These are phyloP conservation scores for Troides helena DNA, from an alignment of 2,888 invertebrate species.

Conservation along the genomic window DNA sequence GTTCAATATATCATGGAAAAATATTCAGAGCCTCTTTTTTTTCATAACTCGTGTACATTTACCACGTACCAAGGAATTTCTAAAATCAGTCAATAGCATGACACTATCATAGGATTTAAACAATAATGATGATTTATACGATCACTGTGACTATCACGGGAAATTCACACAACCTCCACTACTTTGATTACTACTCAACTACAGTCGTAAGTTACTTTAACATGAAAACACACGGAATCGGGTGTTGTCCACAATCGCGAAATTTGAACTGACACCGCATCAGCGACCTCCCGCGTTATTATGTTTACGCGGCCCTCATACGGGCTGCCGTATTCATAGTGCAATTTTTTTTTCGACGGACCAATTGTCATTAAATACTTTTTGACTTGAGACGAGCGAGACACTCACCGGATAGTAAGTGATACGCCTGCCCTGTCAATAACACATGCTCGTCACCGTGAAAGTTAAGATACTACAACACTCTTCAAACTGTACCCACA, in stretches of 20 bases:
- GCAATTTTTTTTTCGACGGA: not conserved
- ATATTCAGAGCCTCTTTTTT: not conserved
- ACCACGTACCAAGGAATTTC: not conserved
- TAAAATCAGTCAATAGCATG: not conserved
- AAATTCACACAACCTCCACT: not conserved
- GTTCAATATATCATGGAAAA: not conserved
- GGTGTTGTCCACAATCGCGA: conserved; percentile 38
- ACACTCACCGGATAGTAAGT: too few relatives aligned
- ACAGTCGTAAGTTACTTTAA: not conserved
- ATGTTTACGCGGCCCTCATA: conserved; percentile 8
- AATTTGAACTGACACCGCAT: conserved; percentile 38
- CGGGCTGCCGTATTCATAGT: conserved; percentile 31
- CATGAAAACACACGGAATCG: not conserved
- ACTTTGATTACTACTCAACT: not conserved
- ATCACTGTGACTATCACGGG: not conserved
- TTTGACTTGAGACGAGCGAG: too few relatives aligned
- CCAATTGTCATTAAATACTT: too few relatives aligned
- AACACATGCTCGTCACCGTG: too few relatives aligned
- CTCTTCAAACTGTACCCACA: too few relatives aligned
- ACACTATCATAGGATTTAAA: not conserved
- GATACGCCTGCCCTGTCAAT: too few relatives aligned
- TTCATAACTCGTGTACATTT: not conserved
- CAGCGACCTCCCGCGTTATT: conserved; percentile 28
- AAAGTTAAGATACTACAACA: too few relatives aligned
- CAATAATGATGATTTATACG: not conserved